Percentiles rank a stretch among this genome's conserved stretches.
These are phyloP conservation scores for Grantiella picta DNA, from an alignment of 2,113 vertebrate genomes.

Conservation along the genomic window DNA sequence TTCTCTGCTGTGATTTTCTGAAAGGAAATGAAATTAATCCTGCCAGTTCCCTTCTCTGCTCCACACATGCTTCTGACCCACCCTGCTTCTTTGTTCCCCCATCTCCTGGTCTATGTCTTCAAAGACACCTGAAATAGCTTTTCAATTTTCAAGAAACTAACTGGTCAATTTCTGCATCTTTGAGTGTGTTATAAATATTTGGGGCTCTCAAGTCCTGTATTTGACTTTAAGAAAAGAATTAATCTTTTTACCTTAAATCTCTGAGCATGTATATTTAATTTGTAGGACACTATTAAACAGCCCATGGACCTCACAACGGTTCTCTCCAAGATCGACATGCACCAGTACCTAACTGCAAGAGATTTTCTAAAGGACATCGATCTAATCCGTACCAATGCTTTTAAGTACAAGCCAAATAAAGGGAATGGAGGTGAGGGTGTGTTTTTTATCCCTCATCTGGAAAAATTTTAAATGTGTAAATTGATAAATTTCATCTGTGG, in stretches of 20 bases:
- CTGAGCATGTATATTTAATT: neutral
- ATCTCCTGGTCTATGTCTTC: neutral
- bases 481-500: neutral
- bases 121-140: neutral
- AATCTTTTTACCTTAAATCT: neutral
- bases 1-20: neutral
- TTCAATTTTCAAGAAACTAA: neutral
- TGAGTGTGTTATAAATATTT: neutral
- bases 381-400: constrained; percentile 89
- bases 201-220: neutral
- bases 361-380: constrained; percentile 89
- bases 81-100: neutral
- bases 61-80: neutral
- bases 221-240: neutral
- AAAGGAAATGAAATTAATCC: neutral
- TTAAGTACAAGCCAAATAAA: constrained; percentile 87
- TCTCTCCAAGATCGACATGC: constrained; percentile 86
- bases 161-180: neutral
- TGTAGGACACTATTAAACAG: constrained; percentile 85
- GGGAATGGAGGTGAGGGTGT: constrained; percentile 81
- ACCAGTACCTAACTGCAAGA: constrained; percentile 84
- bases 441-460: neutral
- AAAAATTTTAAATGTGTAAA: neutral
- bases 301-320: constrained; percentile 92
- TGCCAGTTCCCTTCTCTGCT: neutral